Evolutionary conservation across 2,888 invertebrate species (phyloP), one percentile per base, ranked within the genome.

Genomic region (Thera obeliscata): DNA sequence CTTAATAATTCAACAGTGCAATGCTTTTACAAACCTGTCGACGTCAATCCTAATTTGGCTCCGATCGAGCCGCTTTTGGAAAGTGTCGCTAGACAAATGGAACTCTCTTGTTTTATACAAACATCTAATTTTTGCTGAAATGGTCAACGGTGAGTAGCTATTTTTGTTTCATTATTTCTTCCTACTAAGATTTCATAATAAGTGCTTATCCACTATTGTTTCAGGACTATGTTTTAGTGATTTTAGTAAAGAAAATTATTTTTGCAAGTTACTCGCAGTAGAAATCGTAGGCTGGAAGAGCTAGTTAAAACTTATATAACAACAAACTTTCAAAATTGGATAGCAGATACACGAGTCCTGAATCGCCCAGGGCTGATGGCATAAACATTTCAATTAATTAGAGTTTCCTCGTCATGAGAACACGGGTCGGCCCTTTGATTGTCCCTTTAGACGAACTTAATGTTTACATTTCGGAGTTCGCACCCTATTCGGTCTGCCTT

Each of bases 21-120:
- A 93, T 93, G 93, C 93, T 93, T 93, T 93, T 93, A 93, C 93
- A 93, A 93, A 91, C 90, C 91, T 93, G 93, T 93, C 92, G 84
- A 75, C 91, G 93, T 93, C 93, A 93, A 90, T 93, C 91, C 88
- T 93, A 90, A 93, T 93, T 93, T 93, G 85, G 88, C 83, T 80
- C 81, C 91, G 88, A 92, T 93, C 90, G 91, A 86, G 84, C 83
- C 91, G 89, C 89, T 90, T 88, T 87, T 81, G 82, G 85, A 85
- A 90, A 92, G 87, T 91, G 91, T 91, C 90, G 88, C 90, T 87
- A 90, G 90, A 90, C 87, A 88, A 89, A 87, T 92, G 91, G 91
- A 92, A 89, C 86, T 91, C 87, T 84, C 80, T 83, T 91, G 90
- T 91, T 86, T 81, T 80, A 81, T 78, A 71, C 76, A 74, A 78